Percentiles rank a stretch among this genome's conserved stretches.
phyloP scores from a whole-genome alignment of 2,113 vertebrate genomes.

The Cygnus atratus region DNA sequence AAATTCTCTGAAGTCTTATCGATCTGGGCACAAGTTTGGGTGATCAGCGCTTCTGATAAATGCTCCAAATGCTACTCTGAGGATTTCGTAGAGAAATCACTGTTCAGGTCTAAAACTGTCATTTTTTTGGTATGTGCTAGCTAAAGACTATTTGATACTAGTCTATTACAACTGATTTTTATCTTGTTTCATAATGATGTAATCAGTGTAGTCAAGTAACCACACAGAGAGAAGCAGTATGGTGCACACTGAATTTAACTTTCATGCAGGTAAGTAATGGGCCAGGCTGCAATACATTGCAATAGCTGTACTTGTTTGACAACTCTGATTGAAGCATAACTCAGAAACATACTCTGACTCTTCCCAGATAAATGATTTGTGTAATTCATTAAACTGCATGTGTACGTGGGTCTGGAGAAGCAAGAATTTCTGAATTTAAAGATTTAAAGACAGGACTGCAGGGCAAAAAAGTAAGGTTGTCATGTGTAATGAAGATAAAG shows the following conservation, averaged over 20 bases:
- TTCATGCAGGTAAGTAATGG: background rate
- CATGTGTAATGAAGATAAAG: slow-evolving; percentile 75
- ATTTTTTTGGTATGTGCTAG: background rate
- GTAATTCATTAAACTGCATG: background rate
- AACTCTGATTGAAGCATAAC: slow-evolving; percentile 12
- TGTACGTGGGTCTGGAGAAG: background rate
- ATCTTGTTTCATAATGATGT: background rate
- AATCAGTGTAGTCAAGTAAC: background rate
- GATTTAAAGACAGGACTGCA: slow-evolving; percentile 14
- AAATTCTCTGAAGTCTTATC: background rate
- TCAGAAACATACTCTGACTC: slow-evolving; percentile 28
- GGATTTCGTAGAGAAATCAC: background rate
- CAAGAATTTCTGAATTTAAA: slow-evolving; percentile 23
- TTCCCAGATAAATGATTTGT: slow-evolving; percentile 26
- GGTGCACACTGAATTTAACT: background rate
- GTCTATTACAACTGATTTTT: background rate
- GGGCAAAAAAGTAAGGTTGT: slow-evolving; percentile 48
- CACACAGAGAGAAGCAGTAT: background rate
- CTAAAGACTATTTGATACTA: background rate
- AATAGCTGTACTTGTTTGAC: slow-evolving; percentile 27
- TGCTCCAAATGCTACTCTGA: background rate
- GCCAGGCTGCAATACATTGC: background rate
- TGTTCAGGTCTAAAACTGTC: background rate
- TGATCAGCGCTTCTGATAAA: background rate
- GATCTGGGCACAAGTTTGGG: background rate